Conservation (phyloP, 2,888 invertebrate genomes). For the Catocala fraxini region DNA sequence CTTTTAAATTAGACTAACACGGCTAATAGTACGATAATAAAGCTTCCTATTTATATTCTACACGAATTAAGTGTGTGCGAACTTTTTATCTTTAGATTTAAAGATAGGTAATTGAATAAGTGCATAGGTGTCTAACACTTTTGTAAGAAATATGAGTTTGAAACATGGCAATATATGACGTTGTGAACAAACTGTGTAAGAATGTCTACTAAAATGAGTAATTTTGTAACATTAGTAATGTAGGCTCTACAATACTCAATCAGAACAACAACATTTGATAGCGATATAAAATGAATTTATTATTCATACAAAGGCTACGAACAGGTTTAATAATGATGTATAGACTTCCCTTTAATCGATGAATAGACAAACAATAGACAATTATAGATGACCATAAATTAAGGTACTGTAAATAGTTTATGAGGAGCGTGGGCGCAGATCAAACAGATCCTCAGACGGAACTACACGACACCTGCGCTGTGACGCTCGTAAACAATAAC, state of each 20-base stretch:
- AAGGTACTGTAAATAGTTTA: slow-evolving; percentile 50
- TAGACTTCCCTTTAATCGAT: slow-evolving; percentile 41
- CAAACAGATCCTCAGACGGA: slow-evolving; percentile 58
- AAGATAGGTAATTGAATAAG: too few species aligned
- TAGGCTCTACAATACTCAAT: too few species aligned
- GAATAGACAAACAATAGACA: slow-evolving; percentile 52
- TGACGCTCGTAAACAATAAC: slow-evolving; percentile 25
- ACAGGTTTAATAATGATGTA: slow-evolving; percentile 3
- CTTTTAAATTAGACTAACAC: slow-evolving; percentile 27
- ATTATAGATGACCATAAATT: slow-evolving; percentile 50
- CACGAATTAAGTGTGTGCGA: slow-evolving; percentile 17
- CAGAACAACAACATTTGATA: too few species aligned
- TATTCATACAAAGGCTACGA: background rate
- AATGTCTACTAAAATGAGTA: too few species aligned
- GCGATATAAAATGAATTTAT: too few species aligned
- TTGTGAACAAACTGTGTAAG: too few species aligned
- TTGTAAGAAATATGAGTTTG: too few species aligned
- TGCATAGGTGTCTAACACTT: too few species aligned
- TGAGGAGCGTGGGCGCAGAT: slow-evolving; percentile 54
- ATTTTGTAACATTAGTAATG: too few species aligned
- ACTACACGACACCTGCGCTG: slow-evolving; percentile 63
- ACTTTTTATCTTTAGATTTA: background rate
- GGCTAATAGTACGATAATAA: slow-evolving; percentile 16
- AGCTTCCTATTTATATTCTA: slow-evolving; percentile 25
- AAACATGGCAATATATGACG: too few species aligned